These are phyloP conservation scores for Hiodon alosoides DNA, from an alignment of 2,113 vertebrate genomes.

Conservation along the genomic window DNA sequence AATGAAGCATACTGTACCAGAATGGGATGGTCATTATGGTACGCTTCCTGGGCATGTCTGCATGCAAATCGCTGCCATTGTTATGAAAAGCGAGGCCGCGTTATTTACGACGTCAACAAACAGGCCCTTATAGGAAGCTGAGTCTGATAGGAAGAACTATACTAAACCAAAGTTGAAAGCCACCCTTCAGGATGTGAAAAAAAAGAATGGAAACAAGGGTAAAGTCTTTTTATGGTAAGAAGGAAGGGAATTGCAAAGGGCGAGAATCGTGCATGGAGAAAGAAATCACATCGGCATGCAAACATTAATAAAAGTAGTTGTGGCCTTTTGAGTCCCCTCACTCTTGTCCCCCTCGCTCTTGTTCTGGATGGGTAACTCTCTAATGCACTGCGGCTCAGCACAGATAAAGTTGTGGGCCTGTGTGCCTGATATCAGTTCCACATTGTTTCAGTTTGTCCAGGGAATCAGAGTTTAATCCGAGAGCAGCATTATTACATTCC, in stretches of 20 bases:
- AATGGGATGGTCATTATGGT: slow-evolving; percentile 30
- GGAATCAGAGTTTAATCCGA: slow-evolving; percentile 23
- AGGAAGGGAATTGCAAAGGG: background rate
- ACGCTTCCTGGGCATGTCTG: slow-evolving; percentile 20
- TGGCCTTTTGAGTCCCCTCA: background rate
- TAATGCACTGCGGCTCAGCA: background rate
- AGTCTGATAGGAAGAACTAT: too few species aligned
- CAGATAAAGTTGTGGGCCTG: background rate
- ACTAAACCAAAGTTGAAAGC: background rate
- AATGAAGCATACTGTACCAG: slow-evolving; percentile 38
- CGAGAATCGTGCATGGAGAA: background rate
- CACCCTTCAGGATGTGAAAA: too few species aligned
- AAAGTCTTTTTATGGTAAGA: background rate
- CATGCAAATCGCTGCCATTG: background rate
- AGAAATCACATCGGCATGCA: slow-evolving; percentile 15
- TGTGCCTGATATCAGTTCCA: slow-evolving; percentile 12
- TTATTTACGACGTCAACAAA: too few species aligned
- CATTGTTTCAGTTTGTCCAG: slow-evolving; percentile 21
- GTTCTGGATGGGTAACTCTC: slow-evolving; percentile 6
- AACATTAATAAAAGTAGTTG: background rate
- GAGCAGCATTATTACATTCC: slow-evolving; percentile 22
- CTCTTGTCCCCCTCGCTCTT: slow-evolving; percentile 1
- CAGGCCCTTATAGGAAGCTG: too few species aligned
- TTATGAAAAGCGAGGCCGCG: background rate
- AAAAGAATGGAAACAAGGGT: background rate